Conservation (phyloP, 2,113 vertebrate genomes). For the Xenotilapia caudafasciata region DNA sequence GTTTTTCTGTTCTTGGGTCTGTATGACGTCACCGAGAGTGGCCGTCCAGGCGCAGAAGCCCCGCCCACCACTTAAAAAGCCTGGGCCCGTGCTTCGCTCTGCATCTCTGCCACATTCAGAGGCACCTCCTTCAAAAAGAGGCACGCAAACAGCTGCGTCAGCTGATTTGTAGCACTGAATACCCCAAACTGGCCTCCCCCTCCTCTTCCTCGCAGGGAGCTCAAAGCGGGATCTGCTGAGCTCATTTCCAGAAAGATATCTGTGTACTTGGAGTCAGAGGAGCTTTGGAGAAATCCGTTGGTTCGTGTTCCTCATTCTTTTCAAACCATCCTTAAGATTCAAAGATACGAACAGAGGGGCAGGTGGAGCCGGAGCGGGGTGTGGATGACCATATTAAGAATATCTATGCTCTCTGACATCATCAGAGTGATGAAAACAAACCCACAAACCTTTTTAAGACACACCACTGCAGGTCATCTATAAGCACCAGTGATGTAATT, state of each 20-base stretch:
- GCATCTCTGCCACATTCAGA: not conserved
- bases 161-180: not conserved
- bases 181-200: not conserved
- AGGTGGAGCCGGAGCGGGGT: accelerated
- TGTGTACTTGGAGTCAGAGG: not conserved
- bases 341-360: not conserved
- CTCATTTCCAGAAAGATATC: not conserved
- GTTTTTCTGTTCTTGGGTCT: not conserved
- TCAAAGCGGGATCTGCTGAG: not conserved
- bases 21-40: not conserved
- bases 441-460: not conserved
- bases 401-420: not conserved
- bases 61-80: not conserved
- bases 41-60: not conserved
- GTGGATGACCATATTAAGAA: not conserved
- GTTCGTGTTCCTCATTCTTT: not conserved
- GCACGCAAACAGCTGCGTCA: not conserved
- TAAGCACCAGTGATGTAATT: not conserved
- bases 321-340: not conserved
- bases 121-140: not conserved
- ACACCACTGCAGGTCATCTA: not conserved
- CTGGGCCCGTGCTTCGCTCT: not conserved
- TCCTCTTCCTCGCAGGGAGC: not conserved
- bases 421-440: not conserved
- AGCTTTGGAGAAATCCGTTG: not conserved